These are phyloP conservation scores for Agonopterix subpropinquella DNA, from an alignment of 2,888 invertebrate species.

Conservation along the genomic window DNA sequence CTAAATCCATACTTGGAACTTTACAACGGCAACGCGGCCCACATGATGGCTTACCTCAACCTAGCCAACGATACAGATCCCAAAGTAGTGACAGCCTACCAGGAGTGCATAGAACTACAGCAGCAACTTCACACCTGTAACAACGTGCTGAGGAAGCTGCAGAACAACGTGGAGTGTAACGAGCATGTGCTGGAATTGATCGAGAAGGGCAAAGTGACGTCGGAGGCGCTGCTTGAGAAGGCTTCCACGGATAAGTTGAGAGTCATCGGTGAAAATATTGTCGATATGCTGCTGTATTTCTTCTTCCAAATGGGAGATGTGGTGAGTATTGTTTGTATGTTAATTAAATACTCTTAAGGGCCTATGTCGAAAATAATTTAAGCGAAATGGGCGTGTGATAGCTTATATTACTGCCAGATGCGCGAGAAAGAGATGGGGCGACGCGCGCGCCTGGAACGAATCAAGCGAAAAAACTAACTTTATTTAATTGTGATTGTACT, in stretches of 20 bases:
- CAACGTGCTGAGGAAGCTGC: constrained; percentile 84
- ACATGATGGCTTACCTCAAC: constrained; percentile 88
- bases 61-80: constrained; percentile 78
- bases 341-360: background rate
- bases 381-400: too few species aligned
- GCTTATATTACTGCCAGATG: too few species aligned
- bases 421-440: too few species aligned
- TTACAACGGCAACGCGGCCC: constrained; percentile 88
- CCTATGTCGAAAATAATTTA: too few species aligned
- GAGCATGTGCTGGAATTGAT: constrained; percentile 44
- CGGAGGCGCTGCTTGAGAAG: constrained; percentile 67
- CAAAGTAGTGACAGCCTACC: constrained; percentile 58
- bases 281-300: constrained; percentile 86
- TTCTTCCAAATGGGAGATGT: constrained; percentile 70
- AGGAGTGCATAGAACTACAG: constrained; percentile 92
- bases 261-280: constrained; percentile 86
- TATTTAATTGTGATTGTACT: too few species aligned
- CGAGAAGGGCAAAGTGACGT: constrained; percentile 40
- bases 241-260: constrained; percentile 90
- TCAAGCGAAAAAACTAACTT: too few species aligned
- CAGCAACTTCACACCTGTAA: constrained; percentile 91
- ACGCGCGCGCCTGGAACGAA: too few species aligned
- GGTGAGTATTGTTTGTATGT: constrained; percentile 32
- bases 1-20: constrained; percentile 85
- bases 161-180: constrained; percentile 69